These are phyloP conservation scores for Drosophila koepferae DNA, from an alignment of 2,888 invertebrate genomes.

Conservation along the genomic window DNA sequence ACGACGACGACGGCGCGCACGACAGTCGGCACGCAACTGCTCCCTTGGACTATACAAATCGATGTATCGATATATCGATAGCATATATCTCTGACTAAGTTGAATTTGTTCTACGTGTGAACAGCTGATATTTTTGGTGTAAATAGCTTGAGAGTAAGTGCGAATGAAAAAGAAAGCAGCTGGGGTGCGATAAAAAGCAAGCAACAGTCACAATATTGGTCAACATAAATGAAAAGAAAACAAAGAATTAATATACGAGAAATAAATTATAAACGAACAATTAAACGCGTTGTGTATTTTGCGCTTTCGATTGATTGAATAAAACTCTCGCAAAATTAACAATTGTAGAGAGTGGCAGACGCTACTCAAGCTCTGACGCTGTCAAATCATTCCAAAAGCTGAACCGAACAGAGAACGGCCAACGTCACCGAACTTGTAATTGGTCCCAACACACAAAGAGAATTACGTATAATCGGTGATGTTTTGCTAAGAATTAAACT, in stretches of 20 bases:
- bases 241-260: constrained; percentile 11
- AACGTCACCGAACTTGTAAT: constrained; percentile 68
- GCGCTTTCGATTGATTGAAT: constrained; percentile 50
- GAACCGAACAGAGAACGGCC: constrained; percentile 46
- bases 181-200: constrained; percentile 45
- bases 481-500: constrained; percentile 21
- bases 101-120: constrained; percentile 31
- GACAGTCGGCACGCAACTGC: constrained; percentile 31
- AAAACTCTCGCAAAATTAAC: constrained; percentile 36
- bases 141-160: constrained; percentile 51
- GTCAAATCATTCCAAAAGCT: constrained; percentile 48
- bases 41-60: constrained; percentile 26
- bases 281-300: constrained; percentile 37
- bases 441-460: constrained; percentile 45
- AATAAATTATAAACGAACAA: constrained; percentile 43
- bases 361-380: constrained; percentile 47
- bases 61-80: constrained; percentile 47
- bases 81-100: constrained; percentile 20
- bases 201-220: constrained; percentile 55
- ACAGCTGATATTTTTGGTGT: constrained; percentile 53
- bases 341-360: constrained; percentile 30
- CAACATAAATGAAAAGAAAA: constrained; percentile 61
- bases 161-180: constrained; percentile 64
- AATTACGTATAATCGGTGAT: constrained; percentile 36
- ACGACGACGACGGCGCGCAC: constrained; percentile 34